A percentile compares a stretch with the other conserved stretches of the same genome.
phyloP scores from a whole-genome alignment of 2,113 vertebrate genomes.

The Dunckerocampus dactyliophorus region DNA sequence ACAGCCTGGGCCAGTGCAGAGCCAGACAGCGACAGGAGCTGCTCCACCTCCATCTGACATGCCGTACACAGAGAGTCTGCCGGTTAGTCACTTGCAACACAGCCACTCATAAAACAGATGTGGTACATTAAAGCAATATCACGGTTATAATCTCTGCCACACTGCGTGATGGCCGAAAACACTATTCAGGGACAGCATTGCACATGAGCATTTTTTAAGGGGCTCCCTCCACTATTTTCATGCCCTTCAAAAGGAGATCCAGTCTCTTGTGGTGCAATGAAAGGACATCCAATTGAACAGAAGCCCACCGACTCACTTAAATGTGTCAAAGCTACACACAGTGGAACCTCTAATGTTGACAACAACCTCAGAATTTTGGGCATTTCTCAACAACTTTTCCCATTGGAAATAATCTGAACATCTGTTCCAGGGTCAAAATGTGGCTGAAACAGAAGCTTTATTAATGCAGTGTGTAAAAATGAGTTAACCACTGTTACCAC shows the following conservation, averaged over 20 bases:
- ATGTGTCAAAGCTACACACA: not conserved
- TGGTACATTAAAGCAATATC: not conserved
- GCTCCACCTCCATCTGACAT: slow-evolving; percentile 78
- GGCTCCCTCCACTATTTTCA: slow-evolving; percentile 1
- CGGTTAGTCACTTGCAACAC: slow-evolving; percentile 5
- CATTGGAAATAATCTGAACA: too few relatives aligned
- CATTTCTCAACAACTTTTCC: too few relatives aligned
- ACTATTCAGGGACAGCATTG: not conserved
- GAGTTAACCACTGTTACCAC: not conserved
- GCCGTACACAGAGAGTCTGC: slow-evolving; percentile 6
- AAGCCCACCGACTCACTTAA: slow-evolving; percentile 20
- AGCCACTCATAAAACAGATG: slow-evolving; percentile 4
- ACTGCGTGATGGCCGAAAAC: not conserved
- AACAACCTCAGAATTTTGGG: too few relatives aligned
- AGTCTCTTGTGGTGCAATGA: slow-evolving; percentile 5
- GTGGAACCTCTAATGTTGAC: too few relatives aligned
- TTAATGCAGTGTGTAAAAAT: not conserved
- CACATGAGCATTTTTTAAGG: not conserved
- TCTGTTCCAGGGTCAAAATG: not conserved
- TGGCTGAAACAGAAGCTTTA: not conserved
- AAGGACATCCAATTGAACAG: slow-evolving; percentile 19
- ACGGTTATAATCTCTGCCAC: not conserved
- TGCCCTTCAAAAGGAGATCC: slow-evolving; percentile 11
- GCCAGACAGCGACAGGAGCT: slow-evolving; percentile 77
- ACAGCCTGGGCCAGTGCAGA: slow-evolving; percentile 73